Base-by-base conservation (phyloP, 2,797 vertebrate species). In the Mormyrops attenuatus region DNA sequence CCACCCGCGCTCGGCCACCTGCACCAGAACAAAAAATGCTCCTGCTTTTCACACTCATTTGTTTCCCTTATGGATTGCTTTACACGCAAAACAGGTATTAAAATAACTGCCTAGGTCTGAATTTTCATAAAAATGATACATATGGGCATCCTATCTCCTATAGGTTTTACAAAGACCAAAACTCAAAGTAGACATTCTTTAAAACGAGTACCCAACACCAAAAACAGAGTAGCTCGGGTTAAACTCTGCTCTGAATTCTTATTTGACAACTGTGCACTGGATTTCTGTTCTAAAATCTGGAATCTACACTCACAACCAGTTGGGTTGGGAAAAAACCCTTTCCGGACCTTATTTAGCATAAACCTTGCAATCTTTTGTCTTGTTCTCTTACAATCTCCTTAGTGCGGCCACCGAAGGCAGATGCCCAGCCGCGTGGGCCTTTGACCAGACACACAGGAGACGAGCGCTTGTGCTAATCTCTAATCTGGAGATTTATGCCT, bases 401-500 rank as follows among this genome's bases (percentile, higher is more conserved):
- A 94, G 93, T 94, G 90, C 92, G 93, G 93, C 94, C 94, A 93
- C 94, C 94, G 94, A 94, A 95, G 94, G 93, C 94, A 94, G 95
- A 95, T 95, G 95, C 94, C 94, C 94, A 92, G 93, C 93, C 95
- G 93, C 92, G 90, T 93, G 95, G 94, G 94, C 93, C 30, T 20
- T 17, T 89, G 88, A 94, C 95, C 96, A 96, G 94, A 94, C 94
- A 91, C 91, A 94, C 93, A 93, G 93, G 95, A 96, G 95, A 95
- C 95, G 95, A 94, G 93, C 93, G 94, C 94, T 94, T 93, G 89
- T 93, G 94, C 94, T 96, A 96, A 96, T 96, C 95, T 96, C 95
- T 96, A 96, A 96, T 96, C 95, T 96, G 95, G 94, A 96, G 95
- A 96, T 96, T 96, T 96, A 95, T 93, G 95, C 94, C 87, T 87